Evolutionary conservation across 37 sponge, comb jelly and placozoan genomes (phyloP), one percentile per base, ranked within the genome.

Genomic region (Bolinopsis microptera): DNA sequence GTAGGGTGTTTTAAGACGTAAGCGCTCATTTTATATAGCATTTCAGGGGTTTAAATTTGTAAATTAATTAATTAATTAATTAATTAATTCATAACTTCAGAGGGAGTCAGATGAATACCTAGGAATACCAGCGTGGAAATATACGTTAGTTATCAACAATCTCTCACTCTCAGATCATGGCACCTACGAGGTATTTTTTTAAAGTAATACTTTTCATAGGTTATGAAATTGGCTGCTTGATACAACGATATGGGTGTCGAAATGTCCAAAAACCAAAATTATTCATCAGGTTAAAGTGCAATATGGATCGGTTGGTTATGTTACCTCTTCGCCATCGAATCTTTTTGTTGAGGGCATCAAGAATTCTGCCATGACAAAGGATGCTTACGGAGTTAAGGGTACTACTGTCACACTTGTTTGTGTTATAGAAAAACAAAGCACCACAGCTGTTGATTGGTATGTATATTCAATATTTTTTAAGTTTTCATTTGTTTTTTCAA

Each of bases 321-420:
- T 40, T 2, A 1, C 0, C 0, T 86, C 90, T 0, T 5, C 40
- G 3, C 0, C 28, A n/a, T 21, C n/a, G 28, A n/a, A 39, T 41
- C 26, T 86, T n/a, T 86, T 86, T 27, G 61, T 86, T 13, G 90
- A 37, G 40, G 90, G 90, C 2, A 86, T 86, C 13, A 9, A 40
- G 0, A 41, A 41, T 23, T 8, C 3, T 39, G 2, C 18, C 18
- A 13, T 86, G 25, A 13, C 90, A 27, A 30, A 39, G 9, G 90
- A 86, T 86, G 27, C 61, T 0, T 86, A 86, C 35, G 90, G 90
- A 2, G 35, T 86, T 1, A 37, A 34, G 61, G 48, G 90, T 2
- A 41, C 32, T 9, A 39, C 13, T 39, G 90, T 86, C 1, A 40
- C 31, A 28, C 31, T 72, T 18, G 61, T 48, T 13, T 48, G 61